phyloP scores from a whole-genome alignment of 2,888 invertebrate species.

The Drosophila rellima region DNA sequence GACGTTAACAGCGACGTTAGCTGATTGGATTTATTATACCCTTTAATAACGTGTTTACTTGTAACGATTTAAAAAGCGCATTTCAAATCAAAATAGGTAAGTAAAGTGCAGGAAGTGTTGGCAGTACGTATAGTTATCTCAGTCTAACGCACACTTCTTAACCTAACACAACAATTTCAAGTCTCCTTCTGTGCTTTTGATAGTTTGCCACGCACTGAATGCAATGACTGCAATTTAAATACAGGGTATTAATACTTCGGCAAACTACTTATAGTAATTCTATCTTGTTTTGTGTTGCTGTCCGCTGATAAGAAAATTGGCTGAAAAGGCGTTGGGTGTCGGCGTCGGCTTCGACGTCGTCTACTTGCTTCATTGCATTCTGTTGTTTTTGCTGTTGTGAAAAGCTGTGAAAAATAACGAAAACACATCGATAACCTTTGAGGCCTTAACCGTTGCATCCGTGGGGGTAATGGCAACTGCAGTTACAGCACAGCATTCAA shows the following conservation, averaged over 20 bases:
- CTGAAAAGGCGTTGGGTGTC: slow-evolving; percentile 22
- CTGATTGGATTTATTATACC: slow-evolving; percentile 16
- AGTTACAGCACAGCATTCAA: slow-evolving; percentile 7
- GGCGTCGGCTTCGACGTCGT: slow-evolving; percentile 7
- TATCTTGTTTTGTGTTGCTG: slow-evolving; percentile 28
- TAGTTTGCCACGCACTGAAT: background rate
- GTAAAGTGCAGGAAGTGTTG: background rate
- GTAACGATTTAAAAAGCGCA: background rate
- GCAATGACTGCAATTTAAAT: background rate
- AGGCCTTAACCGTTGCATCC: slow-evolving; percentile 42
- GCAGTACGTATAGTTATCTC: background rate
- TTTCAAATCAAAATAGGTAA: background rate
- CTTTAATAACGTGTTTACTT: slow-evolving; percentile 9
- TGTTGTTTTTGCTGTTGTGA: slow-evolving; percentile 26
- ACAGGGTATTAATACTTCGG: slow-evolving; percentile 8
- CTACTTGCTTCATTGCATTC: slow-evolving; percentile 14
- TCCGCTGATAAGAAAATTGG: slow-evolving; percentile 60
- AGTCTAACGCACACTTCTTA: background rate
- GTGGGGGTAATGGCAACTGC: slow-evolving; percentile 53
- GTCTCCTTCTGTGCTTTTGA: background rate
- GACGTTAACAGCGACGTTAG: slow-evolving; percentile 26
- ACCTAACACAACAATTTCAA: background rate
- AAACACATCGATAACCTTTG: slow-evolving; percentile 72
- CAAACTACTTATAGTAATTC: background rate
- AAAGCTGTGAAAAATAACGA: slow-evolving; percentile 57